Evolutionary conservation across 2,797 vertebrate genomes (phyloP).

Genomic region (Pangasius krempfi): DNA sequence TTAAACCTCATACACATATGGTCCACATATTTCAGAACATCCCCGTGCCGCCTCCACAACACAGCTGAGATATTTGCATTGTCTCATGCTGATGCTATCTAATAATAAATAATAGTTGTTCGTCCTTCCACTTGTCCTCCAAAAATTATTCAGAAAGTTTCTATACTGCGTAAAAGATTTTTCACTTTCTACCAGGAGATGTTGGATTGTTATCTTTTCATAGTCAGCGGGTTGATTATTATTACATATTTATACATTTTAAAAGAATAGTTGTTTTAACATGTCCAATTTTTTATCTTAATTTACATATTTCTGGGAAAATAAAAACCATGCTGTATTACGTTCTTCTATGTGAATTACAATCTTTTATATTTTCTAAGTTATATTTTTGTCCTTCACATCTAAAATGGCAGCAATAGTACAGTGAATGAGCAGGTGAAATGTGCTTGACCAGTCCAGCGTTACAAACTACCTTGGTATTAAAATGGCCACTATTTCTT

Average conservation of each 20-base stretch:
- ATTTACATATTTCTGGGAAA: not conserved
- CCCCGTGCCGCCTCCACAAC: not conserved
- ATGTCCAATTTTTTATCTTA: not conserved
- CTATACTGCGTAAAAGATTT: not conserved
- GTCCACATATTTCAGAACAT: constrained; percentile 40
- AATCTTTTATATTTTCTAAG: not conserved
- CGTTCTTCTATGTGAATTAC: not conserved
- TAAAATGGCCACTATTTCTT: constrained; percentile 18
- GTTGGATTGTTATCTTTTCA: not conserved
- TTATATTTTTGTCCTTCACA: not conserved
- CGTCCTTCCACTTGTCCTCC: not conserved
- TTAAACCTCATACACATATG: constrained; percentile 43
- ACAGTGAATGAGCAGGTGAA: not conserved
- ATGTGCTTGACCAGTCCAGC: not conserved
- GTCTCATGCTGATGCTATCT: constrained; percentile 24
- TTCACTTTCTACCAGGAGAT: not conserved
- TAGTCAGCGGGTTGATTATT: not conserved
- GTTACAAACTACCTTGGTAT: not conserved
- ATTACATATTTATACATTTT: not conserved
- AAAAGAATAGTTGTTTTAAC: not conserved
- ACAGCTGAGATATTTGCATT: constrained; percentile 24
- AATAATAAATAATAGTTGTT: constrained; percentile 2
- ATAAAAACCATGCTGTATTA: not conserved
- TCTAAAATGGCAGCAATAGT: not conserved
- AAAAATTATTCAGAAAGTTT: not conserved